These are phyloP conservation scores for Acrobasis suavella DNA, from an alignment of 2,888 invertebrate genomes.

Conservation along the genomic window DNA sequence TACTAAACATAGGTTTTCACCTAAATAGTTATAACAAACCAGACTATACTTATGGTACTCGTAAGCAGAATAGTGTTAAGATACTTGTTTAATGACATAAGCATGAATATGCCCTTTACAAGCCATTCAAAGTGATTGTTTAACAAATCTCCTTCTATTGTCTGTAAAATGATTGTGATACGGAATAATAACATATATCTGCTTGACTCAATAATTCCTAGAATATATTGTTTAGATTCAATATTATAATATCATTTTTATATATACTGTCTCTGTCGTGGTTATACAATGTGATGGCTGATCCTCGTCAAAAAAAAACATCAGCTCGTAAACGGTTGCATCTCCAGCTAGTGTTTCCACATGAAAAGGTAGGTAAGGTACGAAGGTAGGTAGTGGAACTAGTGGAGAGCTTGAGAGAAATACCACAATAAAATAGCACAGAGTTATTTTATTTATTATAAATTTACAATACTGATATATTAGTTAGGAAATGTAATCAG, in stretches of 20 bases:
- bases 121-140: constrained; percentile 11
- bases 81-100: constrained; percentile 11
- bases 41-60: constrained; percentile 27
- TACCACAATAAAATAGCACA: too few species aligned
- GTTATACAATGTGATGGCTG: neutral
- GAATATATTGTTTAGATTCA: constrained; percentile 13
- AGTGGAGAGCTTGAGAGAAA: too few species aligned
- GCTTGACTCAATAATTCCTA: constrained; percentile 8
- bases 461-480: too few species aligned
- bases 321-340: too few species aligned
- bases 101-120: constrained; percentile 3
- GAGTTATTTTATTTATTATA: too few species aligned
- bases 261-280: neutral
- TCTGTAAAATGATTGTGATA: constrained; percentile 3
- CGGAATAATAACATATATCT: neutral
- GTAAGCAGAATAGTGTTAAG: constrained; percentile 4
- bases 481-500: too few species aligned
- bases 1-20: neutral
- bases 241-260: neutral
- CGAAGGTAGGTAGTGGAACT: too few species aligned
- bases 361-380: too few species aligned
- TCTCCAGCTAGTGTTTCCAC: too few species aligned
- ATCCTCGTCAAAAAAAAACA: too few species aligned
- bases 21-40: neutral
- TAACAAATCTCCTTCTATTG: neutral